Evolutionary conservation across 2,888 invertebrate genomes (phyloP), one percentile per base, ranked within the genome.

Genomic region (Meliscaeva auricollis): DNA sequence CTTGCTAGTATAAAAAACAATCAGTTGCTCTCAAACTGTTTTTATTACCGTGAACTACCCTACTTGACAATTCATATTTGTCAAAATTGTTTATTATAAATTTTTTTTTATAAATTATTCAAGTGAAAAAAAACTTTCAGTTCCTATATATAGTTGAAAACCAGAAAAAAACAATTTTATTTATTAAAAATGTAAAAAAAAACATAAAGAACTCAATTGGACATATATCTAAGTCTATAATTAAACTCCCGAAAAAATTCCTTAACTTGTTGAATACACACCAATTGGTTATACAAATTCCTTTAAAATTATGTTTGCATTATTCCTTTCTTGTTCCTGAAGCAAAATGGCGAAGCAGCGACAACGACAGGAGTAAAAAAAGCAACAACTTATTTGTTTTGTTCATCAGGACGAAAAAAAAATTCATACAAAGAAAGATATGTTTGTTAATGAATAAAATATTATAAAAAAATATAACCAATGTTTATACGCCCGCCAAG

Each of bases 11-110:
- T 15, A 9, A 30, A 30, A 30, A 54, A 54, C 9, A 44, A 0
- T 30, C 76, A 58, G 56, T 17, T 9, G 0, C 1, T 20, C 48
- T 26, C 38, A 68, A 76, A 76, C 76, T 58, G 9, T 38, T 0
- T 9, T 13, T 0, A 15, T 4, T 38, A 58, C 7, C 13, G 58
- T 58, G 58, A 58, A 20, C 35, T 20, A 38, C 7, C 30, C 7
- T 20, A 32, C 9, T 66, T 85, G 85, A 73, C 81, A 73, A 13
- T 56, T 82, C 7, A 54, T 15, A 32, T 11, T 46, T 85, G 85
- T 85, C 85, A 85, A 76, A 85, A 85, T 85, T 85, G 85, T 85
- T 85, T 81, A 85, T 85, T 81, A 84, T 76, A 81, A 73, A 81
- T 76, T 77, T 69, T 72, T 69, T 62, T 76, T 69, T 68, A 69